Conservation (phyloP, 2,888 invertebrate genomes). For the Dryomyza anilis region DNA sequence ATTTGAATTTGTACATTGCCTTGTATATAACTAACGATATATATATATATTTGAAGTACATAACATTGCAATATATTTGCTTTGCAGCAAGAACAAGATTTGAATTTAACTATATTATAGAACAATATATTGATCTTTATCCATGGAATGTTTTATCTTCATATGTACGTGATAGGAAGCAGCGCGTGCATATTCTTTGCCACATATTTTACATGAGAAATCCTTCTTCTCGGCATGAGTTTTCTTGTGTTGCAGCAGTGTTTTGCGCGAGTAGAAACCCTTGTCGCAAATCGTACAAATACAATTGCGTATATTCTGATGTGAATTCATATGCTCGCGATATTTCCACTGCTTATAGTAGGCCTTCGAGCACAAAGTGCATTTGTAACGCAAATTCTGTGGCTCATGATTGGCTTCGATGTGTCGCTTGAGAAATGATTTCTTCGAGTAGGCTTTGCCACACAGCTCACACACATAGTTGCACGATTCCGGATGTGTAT, state of each 20-base stretch:
- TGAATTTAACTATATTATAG: too few relatives aligned
- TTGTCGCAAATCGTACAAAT: constrained; percentile 30
- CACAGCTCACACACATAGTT: constrained; percentile 34
- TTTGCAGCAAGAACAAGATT: too few relatives aligned
- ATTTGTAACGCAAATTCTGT: constrained; percentile 29
- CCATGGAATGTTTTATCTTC: not conserved
- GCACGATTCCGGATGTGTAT: constrained; percentile 28
- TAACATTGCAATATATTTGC: too few relatives aligned
- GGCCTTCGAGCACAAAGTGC: constrained; percentile 34
- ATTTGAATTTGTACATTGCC: too few relatives aligned
- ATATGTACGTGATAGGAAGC: constrained; percentile 1
- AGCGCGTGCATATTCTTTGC: constrained; percentile 18
- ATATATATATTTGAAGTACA: too few relatives aligned
- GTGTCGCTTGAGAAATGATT: constrained; percentile 27
- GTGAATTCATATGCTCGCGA: constrained; percentile 32
- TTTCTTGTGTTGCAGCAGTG: constrained; percentile 29
- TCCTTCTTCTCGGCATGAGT: constrained; percentile 31
- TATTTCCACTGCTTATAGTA: constrained; percentile 30
- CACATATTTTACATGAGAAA: constrained; percentile 31
- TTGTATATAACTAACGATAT: too few relatives aligned
- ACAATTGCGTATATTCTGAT: constrained; percentile 30
- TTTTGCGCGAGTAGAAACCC: constrained; percentile 28
- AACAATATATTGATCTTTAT: too few relatives aligned
- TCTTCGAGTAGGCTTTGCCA: constrained; percentile 26
- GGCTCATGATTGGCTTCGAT: constrained; percentile 27